Conservation (phyloP, 2,888 invertebrate species). For the Crematogaster levior region DNA sequence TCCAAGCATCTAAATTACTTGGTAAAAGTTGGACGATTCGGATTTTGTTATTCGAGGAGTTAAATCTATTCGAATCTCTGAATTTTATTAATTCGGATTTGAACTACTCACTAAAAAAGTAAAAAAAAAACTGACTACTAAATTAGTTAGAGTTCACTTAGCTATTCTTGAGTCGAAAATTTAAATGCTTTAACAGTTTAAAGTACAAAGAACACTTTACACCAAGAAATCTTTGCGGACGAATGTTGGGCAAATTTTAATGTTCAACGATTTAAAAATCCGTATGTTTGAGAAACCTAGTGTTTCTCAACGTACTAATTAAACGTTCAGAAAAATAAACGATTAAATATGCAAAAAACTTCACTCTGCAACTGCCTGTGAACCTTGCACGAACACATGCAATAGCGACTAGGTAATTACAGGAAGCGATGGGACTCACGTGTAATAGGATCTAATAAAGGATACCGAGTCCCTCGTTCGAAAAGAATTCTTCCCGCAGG, state of each 20-base stretch:
- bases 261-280: neutral
- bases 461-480: conserved; percentile 11
- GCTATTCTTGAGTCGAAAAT: neutral
- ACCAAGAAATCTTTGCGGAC: neutral
- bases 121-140: neutral
- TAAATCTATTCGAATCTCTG: neutral
- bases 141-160: neutral
- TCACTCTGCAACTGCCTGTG: neutral
- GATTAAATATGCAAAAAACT: conserved; percentile 20
- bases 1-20: neutral
- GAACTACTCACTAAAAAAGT: neutral
- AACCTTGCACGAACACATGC: conserved; percentile 9
- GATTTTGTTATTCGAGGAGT: neutral
- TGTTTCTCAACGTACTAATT: neutral
- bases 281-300: neutral
- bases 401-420: conserved; percentile 31
- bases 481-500: conserved; percentile 34
- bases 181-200: neutral
- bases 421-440: conserved; percentile 41
- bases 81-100: neutral
- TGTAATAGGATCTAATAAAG: conserved; percentile 34
- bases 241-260: neutral
- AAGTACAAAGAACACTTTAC: neutral
- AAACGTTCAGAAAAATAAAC: neutral
- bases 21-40: neutral